These are phyloP conservation scores for Oceanites oceanicus DNA, from an alignment of 2,113 vertebrate species.

Conservation along the genomic window DNA sequence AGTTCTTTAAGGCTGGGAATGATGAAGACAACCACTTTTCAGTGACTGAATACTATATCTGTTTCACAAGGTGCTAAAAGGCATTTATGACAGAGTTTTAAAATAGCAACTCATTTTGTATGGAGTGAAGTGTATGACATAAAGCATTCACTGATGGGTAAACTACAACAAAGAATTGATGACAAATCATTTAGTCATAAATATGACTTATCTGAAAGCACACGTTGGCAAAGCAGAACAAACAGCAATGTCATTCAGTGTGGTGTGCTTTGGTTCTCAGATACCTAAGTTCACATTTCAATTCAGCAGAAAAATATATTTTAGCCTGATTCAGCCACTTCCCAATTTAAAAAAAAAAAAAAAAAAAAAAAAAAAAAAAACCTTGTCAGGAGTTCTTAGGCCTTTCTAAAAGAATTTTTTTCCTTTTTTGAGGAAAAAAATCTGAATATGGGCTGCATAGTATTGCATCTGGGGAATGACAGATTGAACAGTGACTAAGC, in stretches of 20 bases:
- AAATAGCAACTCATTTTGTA: neutral
- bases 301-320: neutral
- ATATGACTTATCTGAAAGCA: neutral
- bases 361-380: too few species aligned
- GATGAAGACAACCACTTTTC: neutral
- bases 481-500: neutral
- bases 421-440: neutral
- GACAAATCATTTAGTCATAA: conserved; percentile 28
- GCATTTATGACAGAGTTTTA: neutral
- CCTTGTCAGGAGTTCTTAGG: neutral
- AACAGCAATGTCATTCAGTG: neutral
- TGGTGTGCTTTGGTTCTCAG: neutral
- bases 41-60: neutral
- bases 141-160: neutral
- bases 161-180: neutral
- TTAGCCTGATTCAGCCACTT: neutral
- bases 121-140: neutral
- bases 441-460: neutral
- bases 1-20: neutral
- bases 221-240: neutral
- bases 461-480: neutral
- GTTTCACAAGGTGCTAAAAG: neutral
- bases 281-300: neutral
- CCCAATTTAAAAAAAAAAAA: neutral
- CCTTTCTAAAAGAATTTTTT: neutral